Base-by-base conservation (phyloP, 2,797 vertebrate species). In the Argya squamiceps region DNA sequence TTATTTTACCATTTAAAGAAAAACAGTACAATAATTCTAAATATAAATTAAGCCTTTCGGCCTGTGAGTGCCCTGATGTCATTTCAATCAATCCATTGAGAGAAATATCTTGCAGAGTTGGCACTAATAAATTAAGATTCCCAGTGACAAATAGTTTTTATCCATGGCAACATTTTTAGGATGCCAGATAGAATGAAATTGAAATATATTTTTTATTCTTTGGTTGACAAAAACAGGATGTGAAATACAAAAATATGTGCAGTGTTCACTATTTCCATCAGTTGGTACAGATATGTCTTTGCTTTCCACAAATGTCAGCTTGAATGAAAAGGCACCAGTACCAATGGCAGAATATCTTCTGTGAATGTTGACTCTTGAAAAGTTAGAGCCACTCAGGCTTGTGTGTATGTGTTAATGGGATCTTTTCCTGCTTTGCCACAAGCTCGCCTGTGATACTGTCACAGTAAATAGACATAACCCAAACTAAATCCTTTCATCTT, bases 1-100 rank as follows among this genome's bases (percentile, higher is more conserved):
- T 77, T n/a, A 67, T 85, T 73, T 77, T 83, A 36, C 36, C 6
- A 52, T 84, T 96, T 81, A 89, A 92, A 93, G 32, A 87, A 88
- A 56, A 43, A 44, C 5, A 47, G 16, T 80, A 68, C 12, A 12
- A 11, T 75, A 71, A 32, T 59, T 65, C 23, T 53, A 44, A 86
- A 58, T 36, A 62, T 4, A 50, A 73, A 65, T 32, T 24, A 86
- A 70, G 14, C 11, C 9, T 11, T 46, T 60, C 13, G 46, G n/a
- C 18, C 27, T 75, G 26, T 67, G 34, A 93, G 36, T 34, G 6
- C 11, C 30, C 32, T 89, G 23, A 9, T 73, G 23, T 80, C 32
- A 60, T 89, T 89, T 80, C 52, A 62, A n/a, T 39, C 20, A 69
- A 9, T 26, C 34, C 26, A 29, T n/a, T 82, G 50, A 75, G 37